These are phyloP conservation scores for Ailurus styani DNA, from an alignment of 2,113 vertebrate species.

Conservation along the genomic window DNA sequence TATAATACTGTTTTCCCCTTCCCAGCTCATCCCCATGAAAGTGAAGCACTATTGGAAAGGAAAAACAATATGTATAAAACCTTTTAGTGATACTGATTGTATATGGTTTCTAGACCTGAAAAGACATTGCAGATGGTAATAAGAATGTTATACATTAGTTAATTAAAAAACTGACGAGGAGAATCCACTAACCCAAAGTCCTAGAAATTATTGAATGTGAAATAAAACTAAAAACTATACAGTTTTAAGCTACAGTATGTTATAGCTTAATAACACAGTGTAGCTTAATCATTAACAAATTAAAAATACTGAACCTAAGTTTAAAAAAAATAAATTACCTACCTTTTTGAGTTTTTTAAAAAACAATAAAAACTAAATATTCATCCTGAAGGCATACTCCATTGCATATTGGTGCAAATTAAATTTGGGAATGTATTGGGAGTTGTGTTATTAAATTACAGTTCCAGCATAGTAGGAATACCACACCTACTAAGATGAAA, in stretches of 20 bases:
- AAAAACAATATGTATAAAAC: not conserved
- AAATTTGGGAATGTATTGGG: not conserved
- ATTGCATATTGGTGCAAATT: not conserved
- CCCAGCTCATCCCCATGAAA: not conserved
- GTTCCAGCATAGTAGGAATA: not conserved
- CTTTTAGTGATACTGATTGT: not conserved
- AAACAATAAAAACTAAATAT: not conserved
- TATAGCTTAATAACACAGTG: not conserved
- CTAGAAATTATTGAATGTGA: not conserved
- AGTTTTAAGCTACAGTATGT: not conserved
- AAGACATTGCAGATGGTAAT: not conserved
- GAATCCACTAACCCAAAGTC: not conserved
- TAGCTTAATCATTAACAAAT: not conserved
- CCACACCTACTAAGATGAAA: not conserved
- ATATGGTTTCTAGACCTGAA: slow-evolving; percentile 28
- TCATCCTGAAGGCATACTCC: not conserved
- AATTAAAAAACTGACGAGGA: slow-evolving; percentile 23
- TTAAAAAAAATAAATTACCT: not conserved
- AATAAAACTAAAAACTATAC: slow-evolving; percentile 6
- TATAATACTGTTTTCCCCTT: not conserved
- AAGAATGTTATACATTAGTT: not conserved
- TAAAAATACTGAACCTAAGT: not conserved
- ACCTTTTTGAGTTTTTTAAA: not conserved
- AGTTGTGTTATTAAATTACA: not conserved
- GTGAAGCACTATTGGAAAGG: slow-evolving; percentile 6